Evolutionary conservation across 2,797 vertebrate genomes (phyloP).

Genomic region (Enteromius treurensis): DNA sequence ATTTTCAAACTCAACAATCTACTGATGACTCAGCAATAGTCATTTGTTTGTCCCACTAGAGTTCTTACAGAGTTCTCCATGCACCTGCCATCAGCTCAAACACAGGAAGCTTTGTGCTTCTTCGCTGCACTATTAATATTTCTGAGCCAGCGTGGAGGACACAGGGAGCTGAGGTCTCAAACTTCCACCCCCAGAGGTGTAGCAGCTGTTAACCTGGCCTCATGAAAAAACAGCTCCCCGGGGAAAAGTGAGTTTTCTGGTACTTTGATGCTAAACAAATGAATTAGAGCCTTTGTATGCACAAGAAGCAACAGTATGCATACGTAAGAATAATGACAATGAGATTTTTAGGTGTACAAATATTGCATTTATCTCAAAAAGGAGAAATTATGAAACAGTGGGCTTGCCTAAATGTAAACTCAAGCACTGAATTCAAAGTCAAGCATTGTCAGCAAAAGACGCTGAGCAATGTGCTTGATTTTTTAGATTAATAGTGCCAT

Average conservation of each 20-base stretch:
- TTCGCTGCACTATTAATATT: slow-evolving; percentile 36
- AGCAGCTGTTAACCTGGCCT: slow-evolving; percentile 55
- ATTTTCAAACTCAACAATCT: neutral
- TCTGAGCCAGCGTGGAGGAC: slow-evolving; percentile 44
- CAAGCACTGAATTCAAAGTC: neutral
- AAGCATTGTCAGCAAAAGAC: neutral
- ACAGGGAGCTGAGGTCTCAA: slow-evolving; percentile 39
- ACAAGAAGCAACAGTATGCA: neutral
- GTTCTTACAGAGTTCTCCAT: slow-evolving; percentile 17
- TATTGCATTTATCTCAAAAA: neutral
- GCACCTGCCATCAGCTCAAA: slow-evolving; percentile 53
- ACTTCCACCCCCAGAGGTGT: slow-evolving; percentile 58
- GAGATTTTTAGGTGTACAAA: too few species aligned
- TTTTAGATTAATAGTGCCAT: too few species aligned
- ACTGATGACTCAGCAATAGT: neutral
- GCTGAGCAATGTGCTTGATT: neutral
- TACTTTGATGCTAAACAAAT: slow-evolving; percentile 47
- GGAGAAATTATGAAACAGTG: neutral
- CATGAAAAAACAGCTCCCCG: slow-evolving; percentile 59
- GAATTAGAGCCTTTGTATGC: slow-evolving; percentile 59
- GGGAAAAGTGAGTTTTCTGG: slow-evolving; percentile 40
- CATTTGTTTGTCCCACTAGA: neutral
- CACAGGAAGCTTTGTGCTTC: slow-evolving; percentile 56
- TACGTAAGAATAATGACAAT: neutral
- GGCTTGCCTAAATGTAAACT: neutral